These are phyloP conservation scores for Brachionus calyciflorus DNA, from an alignment of 1,140 invertebrate species.

Conservation along the genomic window DNA sequence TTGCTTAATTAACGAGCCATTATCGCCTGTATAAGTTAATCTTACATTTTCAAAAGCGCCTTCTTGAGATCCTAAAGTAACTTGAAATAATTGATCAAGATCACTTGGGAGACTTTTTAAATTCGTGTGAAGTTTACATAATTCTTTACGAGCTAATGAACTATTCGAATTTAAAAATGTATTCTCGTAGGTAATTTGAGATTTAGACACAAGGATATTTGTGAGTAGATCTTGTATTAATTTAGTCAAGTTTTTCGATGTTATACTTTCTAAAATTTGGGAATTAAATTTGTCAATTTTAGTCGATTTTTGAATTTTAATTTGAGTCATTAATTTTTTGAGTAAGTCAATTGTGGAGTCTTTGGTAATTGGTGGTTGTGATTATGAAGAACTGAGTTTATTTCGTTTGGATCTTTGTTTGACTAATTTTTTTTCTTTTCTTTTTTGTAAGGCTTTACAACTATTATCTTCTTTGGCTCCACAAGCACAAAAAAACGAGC, in stretches of 20 bases:
- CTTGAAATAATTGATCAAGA: slow-evolving; percentile 49
- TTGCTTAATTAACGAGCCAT: slow-evolving; percentile 89
- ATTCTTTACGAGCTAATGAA: not conserved
- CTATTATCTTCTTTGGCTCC: slow-evolving; percentile 87
- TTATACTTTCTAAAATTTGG: not conserved
- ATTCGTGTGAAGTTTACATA: not conserved
- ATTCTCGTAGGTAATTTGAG: not conserved
- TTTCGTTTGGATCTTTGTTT: slow-evolving; percentile 58
- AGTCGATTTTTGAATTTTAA: not conserved
- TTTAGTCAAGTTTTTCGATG: not conserved
- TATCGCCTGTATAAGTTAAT: slow-evolving; percentile 92
- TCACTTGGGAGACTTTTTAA: not conserved
- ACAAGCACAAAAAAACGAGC: slow-evolving; percentile 98
- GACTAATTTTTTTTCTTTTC: slow-evolving; percentile 49
- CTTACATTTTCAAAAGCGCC: slow-evolving; percentile 95
- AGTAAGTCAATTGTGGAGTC: not conserved
- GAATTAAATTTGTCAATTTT: not conserved
- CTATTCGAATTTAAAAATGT: not conserved
- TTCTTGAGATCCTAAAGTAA: slow-evolving; percentile 86
- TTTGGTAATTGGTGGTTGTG: slow-evolving; percentile 52
- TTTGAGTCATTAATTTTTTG: not conserved
- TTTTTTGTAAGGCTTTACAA: slow-evolving; percentile 64
- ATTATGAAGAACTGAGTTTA: slow-evolving; percentile 64
- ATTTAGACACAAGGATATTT: not conserved
- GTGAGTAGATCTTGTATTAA: not conserved